Evolutionary conservation across 2,888 invertebrate species (phyloP), one percentile per base, ranked within the genome.

Genomic region (Teleiodes luculella): DNA sequence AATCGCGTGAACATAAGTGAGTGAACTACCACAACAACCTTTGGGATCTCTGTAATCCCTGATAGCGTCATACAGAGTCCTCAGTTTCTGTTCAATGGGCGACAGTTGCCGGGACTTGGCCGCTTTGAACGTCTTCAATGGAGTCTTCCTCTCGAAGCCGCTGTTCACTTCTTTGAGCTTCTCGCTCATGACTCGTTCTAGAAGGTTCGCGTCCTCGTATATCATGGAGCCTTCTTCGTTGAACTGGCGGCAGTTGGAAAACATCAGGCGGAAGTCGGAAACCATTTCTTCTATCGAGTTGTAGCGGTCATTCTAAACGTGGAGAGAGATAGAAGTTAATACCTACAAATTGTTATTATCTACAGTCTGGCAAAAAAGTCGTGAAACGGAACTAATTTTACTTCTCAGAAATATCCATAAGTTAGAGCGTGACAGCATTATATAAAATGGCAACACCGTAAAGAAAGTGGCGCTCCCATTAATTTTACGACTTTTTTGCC

Each of bases 191-290:
- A 96, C 93, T 59, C 94, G 93, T 74, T 98, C 98, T 53, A 99
- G 88, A 28, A 94, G 92, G 70, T 94, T 96, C 1, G 98, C 98
- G 85, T 98, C 98, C 67, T 97, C 96, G 72, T 97, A 98, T 63
- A 99, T 98, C 76, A 95, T 93, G 0, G 98, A 99, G 8, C 96
- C 95, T 80, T 98, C 88, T 81, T 99, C 98, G 78, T 99, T 99
- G 82, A 97, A 99, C 65, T 96, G 96, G 0, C 98, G 95, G 72
- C 99, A 99, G 85, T 99, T 99, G 55, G 94, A 93, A 83, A 99
- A 99, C 98, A 99, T 98, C n/a, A 98, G 89, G 62, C 95, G 91
- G 69, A 94, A 94, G 77, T 98, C 98, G 0, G 94, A 91, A 0
- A 97, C 93, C 63, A 98, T 91, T 67, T 98, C 97, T 55, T 97